Conservation (phyloP, 2,113 vertebrate genomes). For the Columba janthina region DNA sequence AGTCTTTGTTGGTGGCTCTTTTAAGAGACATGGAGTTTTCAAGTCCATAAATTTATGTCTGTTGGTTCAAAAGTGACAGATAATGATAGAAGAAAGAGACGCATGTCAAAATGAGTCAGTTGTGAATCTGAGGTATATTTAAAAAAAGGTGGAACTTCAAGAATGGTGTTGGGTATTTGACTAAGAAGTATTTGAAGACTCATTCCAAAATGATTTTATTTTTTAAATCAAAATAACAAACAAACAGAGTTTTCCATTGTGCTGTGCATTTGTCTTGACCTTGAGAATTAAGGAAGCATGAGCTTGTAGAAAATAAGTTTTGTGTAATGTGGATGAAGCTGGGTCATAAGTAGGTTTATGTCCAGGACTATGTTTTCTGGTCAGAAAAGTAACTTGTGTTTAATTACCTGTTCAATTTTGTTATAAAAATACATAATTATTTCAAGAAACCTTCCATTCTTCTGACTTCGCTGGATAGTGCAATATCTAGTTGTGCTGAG, state of each 20-base stretch:
- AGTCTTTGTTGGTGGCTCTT: background rate
- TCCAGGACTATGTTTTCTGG: background rate
- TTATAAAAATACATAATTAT: background rate
- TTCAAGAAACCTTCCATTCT: background rate
- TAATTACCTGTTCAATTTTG: background rate
- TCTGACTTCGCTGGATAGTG: background rate
- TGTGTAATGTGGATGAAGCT: background rate
- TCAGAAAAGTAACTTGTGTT: background rate
- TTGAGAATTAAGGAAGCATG: background rate
- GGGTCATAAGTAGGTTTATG: background rate
- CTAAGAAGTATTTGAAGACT: background rate
- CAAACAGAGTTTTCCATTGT: background rate
- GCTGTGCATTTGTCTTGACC: background rate
- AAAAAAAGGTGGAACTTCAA: background rate
- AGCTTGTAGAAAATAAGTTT: background rate
- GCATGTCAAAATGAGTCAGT: background rate
- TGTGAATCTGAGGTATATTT: background rate
- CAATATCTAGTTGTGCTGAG: background rate
- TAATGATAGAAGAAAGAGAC: background rate
- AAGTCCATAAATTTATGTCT: background rate
- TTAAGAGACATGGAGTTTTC: background rate
- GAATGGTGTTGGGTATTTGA: background rate
- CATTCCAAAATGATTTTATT: background rate
- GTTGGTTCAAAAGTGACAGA: background rate
- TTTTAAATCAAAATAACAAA: background rate